These are phyloP conservation scores for Zaprionus camerounensis DNA, from an alignment of 1,140 invertebrate species.

Conservation along the genomic window DNA sequence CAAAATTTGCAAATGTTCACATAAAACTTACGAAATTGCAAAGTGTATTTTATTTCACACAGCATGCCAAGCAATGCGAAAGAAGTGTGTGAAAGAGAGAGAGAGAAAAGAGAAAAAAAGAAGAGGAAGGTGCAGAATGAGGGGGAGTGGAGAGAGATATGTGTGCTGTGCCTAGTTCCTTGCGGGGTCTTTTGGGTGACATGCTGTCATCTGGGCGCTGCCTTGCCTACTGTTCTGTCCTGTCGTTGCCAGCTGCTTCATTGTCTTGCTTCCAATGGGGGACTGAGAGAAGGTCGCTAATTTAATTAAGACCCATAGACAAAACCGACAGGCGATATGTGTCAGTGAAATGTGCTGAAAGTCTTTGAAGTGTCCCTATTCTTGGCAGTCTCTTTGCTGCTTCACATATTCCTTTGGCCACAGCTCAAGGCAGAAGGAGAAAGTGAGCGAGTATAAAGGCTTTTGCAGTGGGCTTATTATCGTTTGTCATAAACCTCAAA, in stretches of 20 bases:
- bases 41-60: conserved; percentile 46
- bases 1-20: conserved; percentile 74
- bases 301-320: conserved; percentile 76
- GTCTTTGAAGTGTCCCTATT: conserved; percentile 56
- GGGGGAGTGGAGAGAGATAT: not conserved
- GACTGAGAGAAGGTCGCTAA: conserved; percentile 50
- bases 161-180: not conserved
- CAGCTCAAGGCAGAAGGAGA: not conserved
- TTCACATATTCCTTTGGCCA: not conserved
- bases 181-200: conserved; percentile 14
- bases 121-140: not conserved
- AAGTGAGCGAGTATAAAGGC: conserved; percentile 51
- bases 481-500: conserved; percentile 51
- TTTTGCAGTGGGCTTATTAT: conserved; percentile 54
- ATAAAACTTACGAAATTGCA: conserved; percentile 80
- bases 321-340: conserved; percentile 62
- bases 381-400: not conserved
- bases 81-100: not conserved
- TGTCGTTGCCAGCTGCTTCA: conserved; percentile 44
- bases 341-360: conserved; percentile 72
- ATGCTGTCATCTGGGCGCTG: conserved; percentile 37
- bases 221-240: conserved; percentile 51
- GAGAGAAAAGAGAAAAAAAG: not conserved
- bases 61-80: conserved; percentile 6
- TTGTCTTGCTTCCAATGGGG: not conserved